These are phyloP conservation scores for Schizotus pectinicornis DNA, from an alignment of 2,888 invertebrate species.

Conservation along the genomic window DNA sequence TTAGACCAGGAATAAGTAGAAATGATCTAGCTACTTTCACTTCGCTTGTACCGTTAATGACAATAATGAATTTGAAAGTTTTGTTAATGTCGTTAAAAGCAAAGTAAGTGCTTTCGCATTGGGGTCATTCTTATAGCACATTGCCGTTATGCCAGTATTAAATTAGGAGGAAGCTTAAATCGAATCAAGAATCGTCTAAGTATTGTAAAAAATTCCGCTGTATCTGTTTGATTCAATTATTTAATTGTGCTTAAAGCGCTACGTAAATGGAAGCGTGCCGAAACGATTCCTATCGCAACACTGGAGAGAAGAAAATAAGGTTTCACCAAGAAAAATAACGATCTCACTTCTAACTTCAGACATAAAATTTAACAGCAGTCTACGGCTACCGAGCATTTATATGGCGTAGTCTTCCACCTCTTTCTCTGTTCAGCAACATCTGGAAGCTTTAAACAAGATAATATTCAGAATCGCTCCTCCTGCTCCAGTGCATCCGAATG, in stretches of 20 bases:
- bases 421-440: conserved; percentile 39
- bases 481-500: conserved; percentile 28
- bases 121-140: no score
- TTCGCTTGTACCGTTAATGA: no score
- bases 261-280: conserved; percentile 13
- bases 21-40: no score
- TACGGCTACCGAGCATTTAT: conserved; percentile 44
- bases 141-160: no score
- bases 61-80: no score
- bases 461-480: conserved; percentile 22
- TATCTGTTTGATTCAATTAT: conserved; percentile 10
- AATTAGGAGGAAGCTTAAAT: no score
- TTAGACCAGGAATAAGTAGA: no score
- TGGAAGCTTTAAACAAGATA: conserved; percentile 42
- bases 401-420: conserved; percentile 34
- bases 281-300: conserved; percentile 1
- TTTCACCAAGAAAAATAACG: conserved; percentile 40
- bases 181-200: no score
- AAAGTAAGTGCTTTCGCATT: no score
- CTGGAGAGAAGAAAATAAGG: conserved; percentile 6
- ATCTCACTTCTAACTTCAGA: conserved; percentile 46
- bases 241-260: conserved; percentile 15
- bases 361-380: conserved; percentile 51
- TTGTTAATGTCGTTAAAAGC: no score
- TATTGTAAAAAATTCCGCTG: no score